Base-by-base conservation (phyloP, 2,888 invertebrate species). In the Zootermopsis nevadensis region DNA sequence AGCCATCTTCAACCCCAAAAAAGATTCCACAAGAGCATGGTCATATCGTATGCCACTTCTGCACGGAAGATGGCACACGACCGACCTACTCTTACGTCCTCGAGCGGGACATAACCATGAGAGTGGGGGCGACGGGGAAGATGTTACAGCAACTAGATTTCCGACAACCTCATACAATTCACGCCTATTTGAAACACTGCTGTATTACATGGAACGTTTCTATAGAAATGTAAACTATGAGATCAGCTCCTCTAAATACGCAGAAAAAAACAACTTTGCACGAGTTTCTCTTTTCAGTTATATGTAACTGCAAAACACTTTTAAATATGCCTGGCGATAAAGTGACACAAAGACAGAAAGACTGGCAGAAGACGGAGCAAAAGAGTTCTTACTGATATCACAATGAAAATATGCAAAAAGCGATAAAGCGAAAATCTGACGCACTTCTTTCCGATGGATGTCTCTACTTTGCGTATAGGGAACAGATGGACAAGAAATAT, bases 151-250 rank as follows among this genome's bases (percentile, higher is more conserved):
- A 4, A 69, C 69, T 69, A 19, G 7, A 33, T 33, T 69, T 69
- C 69, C 33, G 33, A 33, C 69, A 69, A 33, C 33, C 22, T 33
- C 33, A 33, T 33, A 69, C 33, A 69, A 69, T 69, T 69, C 69
- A 69, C 33, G 69, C 33, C 33, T 69, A 69, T 69, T 30, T 69
- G 69, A 69, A 69, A 31, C 69, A 69, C 22, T 4, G 69, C 60
- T 60, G 60, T n/a, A 60, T 60, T 60, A n/a, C 69, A 69, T 33
- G 33, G 33, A 69, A 69, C 69, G 69, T 69, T 31, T 22, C 69
- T 22, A 69, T 24, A 69, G 33, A 69, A 69, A 33, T 69, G 69
- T 69, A 69, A 69, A 69, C 69, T 69, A 69, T 69, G 69, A 69
- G 33, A 33, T 69, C 69, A 69, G 69, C 69, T 33, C 31, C 69